Percentiles rank a stretch among this genome's conserved stretches.
phyloP scores from a whole-genome alignment of 2,113 vertebrate genomes.

The Procavia capensis region DNA sequence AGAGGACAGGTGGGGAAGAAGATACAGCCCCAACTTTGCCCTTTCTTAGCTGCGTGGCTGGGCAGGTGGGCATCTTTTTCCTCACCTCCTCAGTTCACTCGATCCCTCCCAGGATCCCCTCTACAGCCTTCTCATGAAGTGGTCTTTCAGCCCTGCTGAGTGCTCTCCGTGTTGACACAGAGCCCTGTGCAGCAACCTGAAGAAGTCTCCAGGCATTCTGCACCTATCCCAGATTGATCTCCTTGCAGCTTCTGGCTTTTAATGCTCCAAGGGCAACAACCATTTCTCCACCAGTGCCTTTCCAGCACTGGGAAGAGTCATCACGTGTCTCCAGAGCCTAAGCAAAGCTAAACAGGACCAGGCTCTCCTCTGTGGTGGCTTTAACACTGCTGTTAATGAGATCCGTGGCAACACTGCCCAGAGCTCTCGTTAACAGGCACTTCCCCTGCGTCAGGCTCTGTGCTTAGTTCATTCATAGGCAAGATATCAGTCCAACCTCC shows the following conservation, averaged over 20 bases:
- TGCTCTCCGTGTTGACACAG: neutral
- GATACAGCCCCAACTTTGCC: neutral
- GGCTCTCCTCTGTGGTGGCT: neutral
- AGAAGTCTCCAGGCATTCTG: neutral
- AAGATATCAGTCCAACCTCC: neutral
- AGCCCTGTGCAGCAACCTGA: accelerated
- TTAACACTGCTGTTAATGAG: too few species aligned
- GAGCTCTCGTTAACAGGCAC: accelerated
- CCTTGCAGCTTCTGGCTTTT: neutral
- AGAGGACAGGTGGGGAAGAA: neutral
- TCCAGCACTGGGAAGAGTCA: too few species aligned
- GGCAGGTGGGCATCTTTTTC: neutral
- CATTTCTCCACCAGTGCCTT: neutral
- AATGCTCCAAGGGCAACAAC: neutral
- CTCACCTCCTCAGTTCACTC: neutral
- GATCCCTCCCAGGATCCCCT: neutral
- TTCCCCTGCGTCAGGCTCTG: neutral
- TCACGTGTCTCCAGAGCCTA: accelerated
- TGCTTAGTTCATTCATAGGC: neutral
- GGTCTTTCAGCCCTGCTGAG: neutral
- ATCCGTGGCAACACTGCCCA: neutral
- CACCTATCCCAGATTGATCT: neutral
- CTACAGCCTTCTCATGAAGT: neutral
- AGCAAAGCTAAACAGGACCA: neutral
- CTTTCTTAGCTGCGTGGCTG: neutral